A percentile compares a stretch with the other conserved stretches of the same genome.
These are phyloP conservation scores for Pipistrellus pygmaeus DNA, from an alignment of 2,797 vertebrate species.

Conservation along the genomic window DNA sequence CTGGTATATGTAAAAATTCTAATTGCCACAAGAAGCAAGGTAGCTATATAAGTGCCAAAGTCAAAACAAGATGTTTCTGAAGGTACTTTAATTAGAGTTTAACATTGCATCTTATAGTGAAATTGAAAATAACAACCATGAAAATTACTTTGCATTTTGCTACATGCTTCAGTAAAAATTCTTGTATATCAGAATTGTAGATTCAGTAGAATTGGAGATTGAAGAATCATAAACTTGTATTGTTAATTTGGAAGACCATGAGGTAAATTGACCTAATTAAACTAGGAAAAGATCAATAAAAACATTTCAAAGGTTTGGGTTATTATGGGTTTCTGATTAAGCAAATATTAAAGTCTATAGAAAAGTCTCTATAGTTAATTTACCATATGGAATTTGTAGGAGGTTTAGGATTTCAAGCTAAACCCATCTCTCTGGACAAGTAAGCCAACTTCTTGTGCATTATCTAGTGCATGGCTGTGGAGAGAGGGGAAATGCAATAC, in stretches of 20 bases:
- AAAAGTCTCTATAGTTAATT: conserved; percentile 35
- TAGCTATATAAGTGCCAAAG: conserved; percentile 56
- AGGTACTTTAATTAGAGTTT: conserved; percentile 58
- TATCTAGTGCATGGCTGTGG: neutral
- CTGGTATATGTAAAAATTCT: conserved; percentile 47
- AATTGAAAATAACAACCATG: conserved; percentile 53
- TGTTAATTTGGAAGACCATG: conserved; percentile 30
- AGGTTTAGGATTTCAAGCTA: conserved; percentile 46
- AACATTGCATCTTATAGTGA: conserved; percentile 16
- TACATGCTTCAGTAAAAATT: conserved; percentile 9
- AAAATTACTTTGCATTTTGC: conserved; percentile 53
- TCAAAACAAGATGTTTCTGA: conserved; percentile 60
- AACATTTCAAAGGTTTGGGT: neutral
- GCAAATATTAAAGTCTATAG: conserved; percentile 29
- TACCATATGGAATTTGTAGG: neutral
- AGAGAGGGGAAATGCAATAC: neutral
- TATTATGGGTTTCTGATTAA: conserved; percentile 44
- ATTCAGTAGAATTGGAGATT: neutral
- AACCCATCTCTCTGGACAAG: conserved; percentile 30
- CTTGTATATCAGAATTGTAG: conserved; percentile 12
- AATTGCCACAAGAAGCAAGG: conserved; percentile 63
- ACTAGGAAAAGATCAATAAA: conserved; percentile 28
- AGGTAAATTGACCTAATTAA: conserved; percentile 55
- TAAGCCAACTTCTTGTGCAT: conserved; percentile 39
- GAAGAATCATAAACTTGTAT: conserved; percentile 2